These are phyloP conservation scores for Mesoligia furuncula DNA, from an alignment of 2,888 invertebrate species.

Conservation along the genomic window DNA sequence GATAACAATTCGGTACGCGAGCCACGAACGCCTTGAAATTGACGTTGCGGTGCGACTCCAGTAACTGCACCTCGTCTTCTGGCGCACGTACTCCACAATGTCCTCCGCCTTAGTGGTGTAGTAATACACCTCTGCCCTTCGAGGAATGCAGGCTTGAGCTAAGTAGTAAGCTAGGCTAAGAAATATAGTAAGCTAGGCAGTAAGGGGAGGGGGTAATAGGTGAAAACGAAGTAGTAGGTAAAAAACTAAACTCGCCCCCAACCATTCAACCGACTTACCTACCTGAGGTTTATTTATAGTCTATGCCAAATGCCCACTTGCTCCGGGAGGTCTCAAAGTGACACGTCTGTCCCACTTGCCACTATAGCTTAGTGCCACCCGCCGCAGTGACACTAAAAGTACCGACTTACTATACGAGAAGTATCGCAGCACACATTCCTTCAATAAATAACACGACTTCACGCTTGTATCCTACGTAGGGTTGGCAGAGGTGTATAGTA, in stretches of 20 bases:
- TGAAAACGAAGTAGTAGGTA: neutral
- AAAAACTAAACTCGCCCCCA: neutral
- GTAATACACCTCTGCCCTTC: too few species aligned
- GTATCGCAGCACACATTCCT: conserved; percentile 2
- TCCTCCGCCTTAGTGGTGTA: too few species aligned
- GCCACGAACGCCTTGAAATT: too few species aligned
- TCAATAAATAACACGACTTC: neutral
- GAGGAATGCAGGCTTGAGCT: too few species aligned
- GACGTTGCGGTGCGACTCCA: too few species aligned
- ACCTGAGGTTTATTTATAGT: conserved; percentile 3
- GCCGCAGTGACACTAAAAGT: conserved; percentile 34
- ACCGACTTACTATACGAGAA: conserved; percentile 21
- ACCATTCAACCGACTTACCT: accelerated
- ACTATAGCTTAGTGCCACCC: conserved; percentile 61
- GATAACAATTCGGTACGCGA: too few species aligned
- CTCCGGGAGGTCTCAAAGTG: conserved; percentile 79
- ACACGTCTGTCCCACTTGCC: conserved; percentile 58
- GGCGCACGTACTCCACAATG: too few species aligned
- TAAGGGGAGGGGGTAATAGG: too few species aligned
- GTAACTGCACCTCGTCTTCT: too few species aligned
- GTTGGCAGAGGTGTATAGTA: neutral
- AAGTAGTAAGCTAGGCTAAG: too few species aligned
- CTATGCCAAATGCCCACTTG: conserved; percentile 58
- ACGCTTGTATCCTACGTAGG: neutral
- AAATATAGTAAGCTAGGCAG: too few species aligned